Evolutionary conservation across 2,888 invertebrate species (phyloP).

Genomic region (Pollenia griseotomentosa): DNA sequence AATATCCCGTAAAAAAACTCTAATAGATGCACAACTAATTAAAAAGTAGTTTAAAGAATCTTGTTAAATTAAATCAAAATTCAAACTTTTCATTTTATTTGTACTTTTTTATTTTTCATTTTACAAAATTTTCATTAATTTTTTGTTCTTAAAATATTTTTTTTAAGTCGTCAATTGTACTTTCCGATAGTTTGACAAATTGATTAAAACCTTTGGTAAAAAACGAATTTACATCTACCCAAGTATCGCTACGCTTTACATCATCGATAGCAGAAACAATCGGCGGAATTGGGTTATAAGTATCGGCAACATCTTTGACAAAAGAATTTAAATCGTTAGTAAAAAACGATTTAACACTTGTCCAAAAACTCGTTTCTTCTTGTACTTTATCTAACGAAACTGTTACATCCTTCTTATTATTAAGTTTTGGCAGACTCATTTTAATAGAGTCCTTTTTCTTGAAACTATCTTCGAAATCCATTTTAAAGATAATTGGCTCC

Average conservation of each 20-base stretch:
- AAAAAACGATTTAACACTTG: constrained; percentile 39
- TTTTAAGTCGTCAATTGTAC: neutral
- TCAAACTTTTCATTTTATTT: neutral
- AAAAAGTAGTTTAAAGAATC: too few relatives aligned
- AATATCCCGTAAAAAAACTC: too few relatives aligned
- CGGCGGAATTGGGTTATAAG: constrained; percentile 32
- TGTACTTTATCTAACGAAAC: neutral
- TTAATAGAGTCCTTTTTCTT: neutral
- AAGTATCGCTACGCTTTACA: constrained; percentile 34
- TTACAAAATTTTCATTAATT: too few relatives aligned
- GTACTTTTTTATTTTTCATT: neutral
- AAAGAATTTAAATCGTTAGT: constrained; percentile 34
- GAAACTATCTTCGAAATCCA: neutral
- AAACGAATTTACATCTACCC: constrained; percentile 34
- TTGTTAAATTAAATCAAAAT: neutral
- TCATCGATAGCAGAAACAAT: constrained; percentile 26
- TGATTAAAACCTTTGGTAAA: constrained; percentile 17
- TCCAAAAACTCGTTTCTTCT: constrained; percentile 36
- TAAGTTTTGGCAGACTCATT: neutral
- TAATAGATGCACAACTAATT: too few relatives aligned
- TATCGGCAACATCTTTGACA: neutral
- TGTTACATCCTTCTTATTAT: neutral
- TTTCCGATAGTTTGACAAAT: neutral
- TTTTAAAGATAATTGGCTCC: constrained; percentile 20
- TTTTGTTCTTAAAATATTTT: too few relatives aligned